Evolutionary conservation across 2,888 invertebrate species (phyloP), one percentile per base, ranked within the genome.

Genomic region (Cosmorhoe ocellata): DNA sequence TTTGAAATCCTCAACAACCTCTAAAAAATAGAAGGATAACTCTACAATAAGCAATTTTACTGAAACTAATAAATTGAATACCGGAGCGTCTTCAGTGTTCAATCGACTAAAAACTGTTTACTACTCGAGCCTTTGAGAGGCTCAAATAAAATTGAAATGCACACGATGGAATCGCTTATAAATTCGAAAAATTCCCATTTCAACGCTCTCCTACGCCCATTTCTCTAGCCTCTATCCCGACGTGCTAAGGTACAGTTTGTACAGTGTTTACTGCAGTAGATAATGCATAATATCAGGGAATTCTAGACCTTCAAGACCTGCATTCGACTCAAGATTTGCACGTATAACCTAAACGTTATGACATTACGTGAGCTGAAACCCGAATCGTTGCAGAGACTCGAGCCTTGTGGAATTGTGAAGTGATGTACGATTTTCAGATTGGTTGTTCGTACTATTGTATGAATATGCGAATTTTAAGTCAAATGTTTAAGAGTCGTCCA

Each of bases 281-380:
- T 77, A 74, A 80, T 74, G 68, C 71, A 64, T 74, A 76, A 69
- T 79, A 79, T 79, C 75, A 75, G 69, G 68, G 73, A 81, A 72
- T 76, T 76, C 73, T 68, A 76, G 75, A 67, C 68, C 67, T 58
- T 62, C 47, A 51, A 39, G 58, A 82, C 58, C 54, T 60, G 55
- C 43, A 57, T 56, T 59, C 66, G 68, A 58, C 63, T 63, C 63
- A 59, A 54, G 63, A 57, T 63, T 61, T 63, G 53, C 58, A 61
- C 56, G 57, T 55, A 56, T 56, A 58, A 66, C 56, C 63, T 66
- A 69, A 74, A 63, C 66, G 67, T 62, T 69, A 66, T 65, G 64
- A 60, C 61, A 52, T 64, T 64, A 71, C 67, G 71, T 71, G 69
- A 56, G 42, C 3, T 11, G 65, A 61, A 66, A 64, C 58, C 58